phyloP scores from a whole-genome alignment of 2,797 vertebrate species.

The Microctenopoma stevenorrisi region DNA sequence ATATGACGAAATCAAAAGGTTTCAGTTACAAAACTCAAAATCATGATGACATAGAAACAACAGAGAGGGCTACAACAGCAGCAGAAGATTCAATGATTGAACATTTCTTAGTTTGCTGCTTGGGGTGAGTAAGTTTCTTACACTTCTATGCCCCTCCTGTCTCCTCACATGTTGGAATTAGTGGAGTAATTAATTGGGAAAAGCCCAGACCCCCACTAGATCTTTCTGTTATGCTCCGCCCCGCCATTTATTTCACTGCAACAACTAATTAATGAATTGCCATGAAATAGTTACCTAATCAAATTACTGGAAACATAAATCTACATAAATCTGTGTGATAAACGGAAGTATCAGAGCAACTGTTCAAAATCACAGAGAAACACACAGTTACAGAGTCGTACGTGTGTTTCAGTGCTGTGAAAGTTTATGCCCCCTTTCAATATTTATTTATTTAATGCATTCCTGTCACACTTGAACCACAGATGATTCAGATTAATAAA shows the following conservation, averaged over 20 bases:
- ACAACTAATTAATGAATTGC: constrained; percentile 70
- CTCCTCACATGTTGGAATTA: constrained; percentile 38
- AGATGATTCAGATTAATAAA: too few relatives aligned
- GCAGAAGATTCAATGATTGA: constrained; percentile 30
- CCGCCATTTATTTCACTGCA: constrained; percentile 54
- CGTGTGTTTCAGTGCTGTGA: constrained; percentile 7
- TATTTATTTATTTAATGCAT: too few relatives aligned
- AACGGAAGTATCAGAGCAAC: constrained; percentile 24
- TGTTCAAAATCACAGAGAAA: constrained; percentile 11
- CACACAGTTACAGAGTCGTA: constrained; percentile 2
- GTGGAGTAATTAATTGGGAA: constrained; percentile 60
- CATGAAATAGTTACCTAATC: constrained; percentile 66
- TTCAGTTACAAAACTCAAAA: background rate
- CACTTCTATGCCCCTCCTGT: constrained; percentile 56
- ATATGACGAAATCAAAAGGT: background rate
- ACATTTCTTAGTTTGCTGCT: constrained; percentile 19
- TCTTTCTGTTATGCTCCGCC: constrained; percentile 46
- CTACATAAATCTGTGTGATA: constrained; percentile 17
- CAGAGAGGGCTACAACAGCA: constrained; percentile 7
- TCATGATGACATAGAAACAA: constrained; percentile 10
- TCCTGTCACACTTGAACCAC: too few relatives aligned
- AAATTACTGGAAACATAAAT: constrained; percentile 69
- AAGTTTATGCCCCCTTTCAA: background rate
- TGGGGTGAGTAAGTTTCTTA: constrained; percentile 35
- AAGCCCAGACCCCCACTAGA: constrained; percentile 35